phyloP scores from a whole-genome alignment of 1,140 invertebrate genomes.

The Matsumurasca onukii region DNA sequence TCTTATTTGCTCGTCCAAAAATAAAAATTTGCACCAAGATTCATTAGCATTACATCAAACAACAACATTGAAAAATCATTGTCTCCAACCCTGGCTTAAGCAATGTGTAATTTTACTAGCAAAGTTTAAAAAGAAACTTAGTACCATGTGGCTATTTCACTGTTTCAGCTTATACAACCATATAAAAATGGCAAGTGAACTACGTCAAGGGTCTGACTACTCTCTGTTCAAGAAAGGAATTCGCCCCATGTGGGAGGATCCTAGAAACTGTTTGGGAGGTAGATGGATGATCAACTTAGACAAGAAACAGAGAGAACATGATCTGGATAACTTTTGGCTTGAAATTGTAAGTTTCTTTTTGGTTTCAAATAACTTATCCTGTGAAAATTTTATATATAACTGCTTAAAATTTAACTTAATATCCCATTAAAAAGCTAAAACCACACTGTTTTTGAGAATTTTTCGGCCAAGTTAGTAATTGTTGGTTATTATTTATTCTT shows the following conservation, averaged over 20 bases:
- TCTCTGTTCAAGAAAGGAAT: slow-evolving; percentile 96
- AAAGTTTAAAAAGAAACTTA: too few relatives aligned
- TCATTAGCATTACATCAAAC: too few relatives aligned
- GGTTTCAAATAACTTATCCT: slow-evolving; percentile 20
- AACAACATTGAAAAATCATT: too few relatives aligned
- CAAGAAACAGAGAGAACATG: slow-evolving; percentile 73
- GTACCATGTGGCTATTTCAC: too few relatives aligned
- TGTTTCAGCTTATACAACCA: slow-evolving; percentile 87
- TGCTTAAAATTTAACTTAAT: background rate
- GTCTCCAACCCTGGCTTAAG: too few relatives aligned
- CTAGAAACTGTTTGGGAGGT: slow-evolving; percentile 85
- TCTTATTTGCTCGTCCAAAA: too few relatives aligned
- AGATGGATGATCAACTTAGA: slow-evolving; percentile 93
- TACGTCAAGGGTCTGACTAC: slow-evolving; percentile 90
- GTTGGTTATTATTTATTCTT: too few relatives aligned
- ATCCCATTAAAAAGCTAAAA: too few relatives aligned
- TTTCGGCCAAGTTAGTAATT: too few relatives aligned
- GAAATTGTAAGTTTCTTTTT: slow-evolving; percentile 82
- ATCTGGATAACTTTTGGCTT: slow-evolving; percentile 93
- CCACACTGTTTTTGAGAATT: too few relatives aligned
- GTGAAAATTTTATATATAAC: background rate
- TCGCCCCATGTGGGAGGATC: slow-evolving; percentile 98
- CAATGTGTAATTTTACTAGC: too few relatives aligned
- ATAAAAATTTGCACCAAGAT: too few relatives aligned
- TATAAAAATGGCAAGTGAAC: slow-evolving; percentile 88